Base-by-base conservation (phyloP, 2,888 invertebrate species). In the Eupithecia dodoneata region DNA sequence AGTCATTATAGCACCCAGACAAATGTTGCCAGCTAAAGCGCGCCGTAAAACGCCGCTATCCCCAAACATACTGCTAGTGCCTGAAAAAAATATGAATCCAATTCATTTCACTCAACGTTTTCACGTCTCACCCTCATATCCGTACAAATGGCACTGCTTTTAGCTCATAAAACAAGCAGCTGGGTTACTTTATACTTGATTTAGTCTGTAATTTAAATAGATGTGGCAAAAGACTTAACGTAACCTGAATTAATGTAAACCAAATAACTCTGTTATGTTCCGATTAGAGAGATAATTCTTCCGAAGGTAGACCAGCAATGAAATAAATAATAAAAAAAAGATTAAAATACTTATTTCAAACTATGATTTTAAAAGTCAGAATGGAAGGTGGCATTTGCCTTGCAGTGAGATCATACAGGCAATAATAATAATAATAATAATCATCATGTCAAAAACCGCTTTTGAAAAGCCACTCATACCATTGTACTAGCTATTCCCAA, bases 61-160 rank as follows among this genome's bases (percentile, higher is more conserved):
- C 66, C 75, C 71, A 75, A 71, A 75, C 65, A 75, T 41, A 72
- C 71, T 75, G 75, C 47, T 55, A 74, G 73, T 78, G 73, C 72
- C 78, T 72, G 76, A 79, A 79, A 74, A 71, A 77, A 72, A 75
- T 76, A 78, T 78, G 67, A 79, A 79, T 74, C 81, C 79, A 76
- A 81, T 82, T 82, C 80, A 82, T 82, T 82, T 82, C 80, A 81
- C 81, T 81, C 79, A 77, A 76, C 76, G 76, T 79, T 79, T 67
- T 75, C 78, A 59, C 66, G 71, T 76, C 70, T 70, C 67, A 72
- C 69, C 73, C 78, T 79, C 78, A 74, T 79, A 76, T 76, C 76
- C 78, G 74, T 74, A 74, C 74, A 79, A 79, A 76, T 74, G 76
- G 75, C 76, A 76, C 67, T 49, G 66, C 10, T 13, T 30, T 72